These are phyloP conservation scores for Mesodorylaimus sp. DNA, from an alignment of 2,888 invertebrate species.

Conservation along the genomic window DNA sequence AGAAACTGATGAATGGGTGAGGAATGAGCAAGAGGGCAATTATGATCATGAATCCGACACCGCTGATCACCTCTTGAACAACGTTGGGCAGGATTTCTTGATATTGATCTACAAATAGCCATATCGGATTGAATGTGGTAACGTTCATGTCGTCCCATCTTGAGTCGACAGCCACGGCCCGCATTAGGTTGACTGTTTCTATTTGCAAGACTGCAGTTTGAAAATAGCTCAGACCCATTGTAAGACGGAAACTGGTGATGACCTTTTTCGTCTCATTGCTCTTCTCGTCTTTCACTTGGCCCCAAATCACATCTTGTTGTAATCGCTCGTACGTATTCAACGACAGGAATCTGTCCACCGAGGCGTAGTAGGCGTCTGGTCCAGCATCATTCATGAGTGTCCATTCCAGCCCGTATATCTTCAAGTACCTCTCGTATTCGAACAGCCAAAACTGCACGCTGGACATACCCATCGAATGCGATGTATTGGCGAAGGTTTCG, in stretches of 20 bases:
- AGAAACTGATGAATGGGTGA: conserved; percentile 67
- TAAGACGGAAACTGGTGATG: conserved; percentile 16
- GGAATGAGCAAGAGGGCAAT: conserved; percentile 83
- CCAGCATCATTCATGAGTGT: no score
- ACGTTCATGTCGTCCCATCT: conserved; percentile 33
- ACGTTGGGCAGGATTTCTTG: conserved; percentile 29
- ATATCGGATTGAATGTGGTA: conserved; percentile 29
- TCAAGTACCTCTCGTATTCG: conserved; percentile 19
- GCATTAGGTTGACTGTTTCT: conserved; percentile 21
- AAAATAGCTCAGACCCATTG: conserved; percentile 21
- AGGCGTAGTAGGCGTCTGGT: conserved; percentile 13
- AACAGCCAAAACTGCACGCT: conserved; percentile 26
- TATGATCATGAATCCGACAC: conserved; percentile 61
- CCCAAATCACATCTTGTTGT: not conserved
- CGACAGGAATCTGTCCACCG: conserved; percentile 1
- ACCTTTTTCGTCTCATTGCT: no score
- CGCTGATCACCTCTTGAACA: conserved; percentile 23
- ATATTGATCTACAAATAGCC: conserved; percentile 30
- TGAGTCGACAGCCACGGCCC: conserved; percentile 36
- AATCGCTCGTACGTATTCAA: conserved; percentile 11
- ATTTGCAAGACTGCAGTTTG: conserved; percentile 22
- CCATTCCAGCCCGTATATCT: no score
- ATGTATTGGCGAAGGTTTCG: conserved; percentile 21
- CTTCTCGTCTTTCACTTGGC: no score
- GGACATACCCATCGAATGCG: conserved; percentile 25